Evolutionary conservation across 2,797 vertebrate genomes (phyloP).

Genomic region (Sus cebifrons): DNA sequence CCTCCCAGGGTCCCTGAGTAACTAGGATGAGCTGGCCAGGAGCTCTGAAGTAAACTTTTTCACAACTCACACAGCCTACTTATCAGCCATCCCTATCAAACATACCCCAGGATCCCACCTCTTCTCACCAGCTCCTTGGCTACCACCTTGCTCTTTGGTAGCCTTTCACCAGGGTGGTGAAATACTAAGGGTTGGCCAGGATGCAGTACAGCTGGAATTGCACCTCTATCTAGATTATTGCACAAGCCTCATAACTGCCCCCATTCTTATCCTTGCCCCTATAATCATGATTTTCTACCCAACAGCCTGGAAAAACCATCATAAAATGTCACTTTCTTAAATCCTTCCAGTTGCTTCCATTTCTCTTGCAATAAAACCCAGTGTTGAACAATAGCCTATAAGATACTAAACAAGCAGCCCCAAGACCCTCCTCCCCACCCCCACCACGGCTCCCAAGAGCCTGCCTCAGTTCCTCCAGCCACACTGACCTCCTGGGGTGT

Average conservation of each 20-base stretch:
- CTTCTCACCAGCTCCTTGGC: not conserved
- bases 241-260: not conserved
- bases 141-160: not conserved
- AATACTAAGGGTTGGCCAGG: too few relatives aligned
- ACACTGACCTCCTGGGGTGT: accelerated
- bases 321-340: not conserved
- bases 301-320: not conserved
- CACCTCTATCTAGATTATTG: accelerated
- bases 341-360: not conserved
- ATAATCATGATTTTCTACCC: not conserved
- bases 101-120: too few relatives aligned
- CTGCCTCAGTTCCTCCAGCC: too few relatives aligned
- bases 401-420: not conserved
- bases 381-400: not conserved
- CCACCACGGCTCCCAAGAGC: not conserved
- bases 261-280: not conserved
- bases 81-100: not conserved
- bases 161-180: too few relatives aligned
- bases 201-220: too few relatives aligned
- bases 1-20: too few relatives aligned
- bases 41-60: not conserved
- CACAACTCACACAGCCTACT: accelerated
- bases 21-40: accelerated
- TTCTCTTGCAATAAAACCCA: not conserved
- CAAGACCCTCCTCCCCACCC: not conserved